Percentiles rank a stretch among this genome's conserved stretches.
phyloP scores from a whole-genome alignment of 2,888 invertebrate genomes.

The Scrobipalpa atriplicella region DNA sequence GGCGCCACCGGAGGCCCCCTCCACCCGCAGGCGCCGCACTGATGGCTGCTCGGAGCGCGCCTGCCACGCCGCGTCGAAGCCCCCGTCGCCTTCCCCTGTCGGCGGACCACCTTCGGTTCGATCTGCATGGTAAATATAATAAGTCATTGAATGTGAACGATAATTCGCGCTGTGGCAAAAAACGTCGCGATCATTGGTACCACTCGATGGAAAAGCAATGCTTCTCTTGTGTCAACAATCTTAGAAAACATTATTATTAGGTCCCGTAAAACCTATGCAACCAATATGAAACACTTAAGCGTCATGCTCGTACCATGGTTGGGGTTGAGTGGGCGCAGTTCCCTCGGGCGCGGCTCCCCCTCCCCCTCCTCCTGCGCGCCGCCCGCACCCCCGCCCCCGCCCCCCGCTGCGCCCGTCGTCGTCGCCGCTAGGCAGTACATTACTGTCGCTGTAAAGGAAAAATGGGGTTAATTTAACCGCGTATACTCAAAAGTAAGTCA shows the following conservation, averaged over 20 bases:
- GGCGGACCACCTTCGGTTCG: conserved; percentile 20
- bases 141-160: too few species aligned
- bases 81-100: conserved; percentile 50
- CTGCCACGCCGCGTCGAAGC: conserved; percentile 64
- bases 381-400: conserved; percentile 52
- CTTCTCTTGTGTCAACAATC: too few species aligned
- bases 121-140: background rate
- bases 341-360: conserved; percentile 67
- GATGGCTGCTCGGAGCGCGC: conserved; percentile 35
- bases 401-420: conserved; percentile 50
- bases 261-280: too few species aligned
- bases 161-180: too few species aligned
- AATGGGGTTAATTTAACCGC: too few species aligned
- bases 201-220: too few species aligned
- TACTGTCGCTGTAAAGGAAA: conserved; percentile 67
- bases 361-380: conserved; percentile 46
- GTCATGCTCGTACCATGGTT: conserved; percentile 41
- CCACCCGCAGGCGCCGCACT: conserved; percentile 64
- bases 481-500: background rate
- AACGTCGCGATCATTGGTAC: too few species aligned
- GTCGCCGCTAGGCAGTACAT: conserved; percentile 77
- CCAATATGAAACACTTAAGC: too few species aligned
- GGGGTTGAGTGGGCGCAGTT: conserved; percentile 73
- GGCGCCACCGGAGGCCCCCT: conserved; percentile 51
- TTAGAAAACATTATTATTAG: too few species aligned